Percentiles rank a stretch among this genome's conserved stretches.
Evolutionary conservation across 2,888 invertebrate species (phyloP).

Genomic region (Helleia helle): DNA sequence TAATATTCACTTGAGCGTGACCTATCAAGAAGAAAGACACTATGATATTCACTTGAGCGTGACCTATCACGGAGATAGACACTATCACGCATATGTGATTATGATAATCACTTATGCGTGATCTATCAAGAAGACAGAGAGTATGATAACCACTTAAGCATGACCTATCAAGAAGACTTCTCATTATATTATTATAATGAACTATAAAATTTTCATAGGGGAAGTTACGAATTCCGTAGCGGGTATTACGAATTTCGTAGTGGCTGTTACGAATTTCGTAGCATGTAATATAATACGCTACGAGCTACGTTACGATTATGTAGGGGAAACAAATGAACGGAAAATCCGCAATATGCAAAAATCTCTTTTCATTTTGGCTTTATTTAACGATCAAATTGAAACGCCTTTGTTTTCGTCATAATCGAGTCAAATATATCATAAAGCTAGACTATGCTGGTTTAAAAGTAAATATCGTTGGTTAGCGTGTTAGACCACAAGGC

Average conservation of each 20-base stretch:
- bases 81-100: too few species aligned
- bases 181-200: too few species aligned
- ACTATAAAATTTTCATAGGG: too few species aligned
- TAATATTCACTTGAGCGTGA: too few species aligned
- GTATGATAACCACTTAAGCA: too few species aligned
- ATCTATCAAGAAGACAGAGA: too few species aligned
- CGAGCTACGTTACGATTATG: neutral
- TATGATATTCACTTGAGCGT: too few species aligned
- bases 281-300: neutral
- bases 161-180: too few species aligned
- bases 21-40: too few species aligned
- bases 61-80: too few species aligned
- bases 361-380: constrained; percentile 6
- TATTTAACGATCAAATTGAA: neutral
- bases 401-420: constrained; percentile 7
- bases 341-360: constrained; percentile 2
- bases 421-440: constrained; percentile 5
- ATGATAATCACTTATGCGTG: too few species aligned
- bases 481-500: neutral
- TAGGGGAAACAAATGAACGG: neutral
- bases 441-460: neutral
- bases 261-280: neutral
- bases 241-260: neutral
- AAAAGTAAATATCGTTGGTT: neutral
- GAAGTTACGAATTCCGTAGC: too few species aligned